Conservation (phyloP, 2,797 vertebrate genomes). For the Bradypodion pumilum region DNA sequence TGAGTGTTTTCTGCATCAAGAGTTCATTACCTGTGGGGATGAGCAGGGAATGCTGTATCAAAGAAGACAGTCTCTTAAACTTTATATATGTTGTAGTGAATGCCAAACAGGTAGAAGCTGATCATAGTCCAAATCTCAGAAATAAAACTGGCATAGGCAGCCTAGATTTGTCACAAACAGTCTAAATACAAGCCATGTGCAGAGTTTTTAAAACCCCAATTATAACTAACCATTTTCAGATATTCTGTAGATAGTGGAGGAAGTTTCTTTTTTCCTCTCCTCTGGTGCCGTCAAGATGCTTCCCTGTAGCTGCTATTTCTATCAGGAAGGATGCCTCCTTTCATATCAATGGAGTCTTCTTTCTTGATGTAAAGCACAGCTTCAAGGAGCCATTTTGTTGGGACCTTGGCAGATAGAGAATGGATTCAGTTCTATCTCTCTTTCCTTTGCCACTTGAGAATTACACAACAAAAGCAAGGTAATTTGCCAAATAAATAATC, state of each 20-base stretch:
- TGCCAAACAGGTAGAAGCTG: neutral
- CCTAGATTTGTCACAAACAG: neutral
- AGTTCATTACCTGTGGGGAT: neutral
- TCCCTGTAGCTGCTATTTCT: no score
- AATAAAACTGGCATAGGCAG: no score
- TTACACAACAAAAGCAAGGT: no score
- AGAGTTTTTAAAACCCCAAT: neutral
- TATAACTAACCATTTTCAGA: neutral
- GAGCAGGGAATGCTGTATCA: slow-evolving; percentile 20
- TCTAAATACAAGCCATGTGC: neutral
- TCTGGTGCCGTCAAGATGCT: neutral
- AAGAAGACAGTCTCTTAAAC: slow-evolving; percentile 9
- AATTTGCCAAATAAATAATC: no score
- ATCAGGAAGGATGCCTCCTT: neutral
- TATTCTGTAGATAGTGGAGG: neutral
- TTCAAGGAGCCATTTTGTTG: neutral
- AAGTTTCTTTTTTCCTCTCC: neutral
- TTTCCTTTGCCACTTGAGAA: neutral
- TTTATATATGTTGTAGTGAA: neutral
- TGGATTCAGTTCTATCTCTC: neutral
- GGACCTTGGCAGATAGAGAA: neutral
- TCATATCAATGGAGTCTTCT: neutral
- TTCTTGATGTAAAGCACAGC: neutral
- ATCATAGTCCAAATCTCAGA: neutral
- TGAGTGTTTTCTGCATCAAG: neutral